A percentile compares a stretch with the other conserved stretches of the same genome.
Conservation (phyloP, 2,113 vertebrate genomes). For the Calonectris borealis region DNA sequence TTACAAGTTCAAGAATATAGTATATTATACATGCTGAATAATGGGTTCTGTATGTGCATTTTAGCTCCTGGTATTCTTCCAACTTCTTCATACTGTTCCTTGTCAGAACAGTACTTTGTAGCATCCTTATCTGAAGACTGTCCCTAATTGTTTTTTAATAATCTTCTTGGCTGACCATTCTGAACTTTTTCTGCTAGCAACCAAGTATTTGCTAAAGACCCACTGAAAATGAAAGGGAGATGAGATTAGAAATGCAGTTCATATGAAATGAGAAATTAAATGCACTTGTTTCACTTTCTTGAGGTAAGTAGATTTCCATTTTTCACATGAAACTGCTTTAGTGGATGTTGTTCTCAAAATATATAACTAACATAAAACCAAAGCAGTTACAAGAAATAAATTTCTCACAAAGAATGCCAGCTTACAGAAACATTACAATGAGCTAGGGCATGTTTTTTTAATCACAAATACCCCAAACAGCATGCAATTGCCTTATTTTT, state of each 20-base stretch:
- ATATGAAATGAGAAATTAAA: conserved; percentile 58
- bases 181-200: neutral
- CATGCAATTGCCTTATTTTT: conserved; percentile 46
- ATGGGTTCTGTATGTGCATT: neutral
- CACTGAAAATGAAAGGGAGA: neutral
- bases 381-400: conserved; percentile 51
- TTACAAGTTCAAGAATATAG: neutral
- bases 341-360: conserved; percentile 48
- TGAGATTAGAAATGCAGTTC: neutral
- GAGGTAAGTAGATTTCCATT: conserved; percentile 60
- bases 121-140: neutral
- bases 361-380: conserved; percentile 42
- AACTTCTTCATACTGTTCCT: neutral
- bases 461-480: conserved; percentile 42
- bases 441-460: conserved; percentile 44
- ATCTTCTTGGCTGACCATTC: neutral
- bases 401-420: conserved; percentile 46
- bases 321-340: conserved; percentile 60
- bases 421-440: conserved; percentile 42
- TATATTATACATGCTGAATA: neutral
- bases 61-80: neutral
- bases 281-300: conserved; percentile 37
- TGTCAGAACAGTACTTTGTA: neutral
- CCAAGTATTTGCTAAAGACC: neutral
- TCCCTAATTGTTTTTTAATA: neutral